phyloP scores from a whole-genome alignment of 2,888 invertebrate species.

The Idaea dimidiata region DNA sequence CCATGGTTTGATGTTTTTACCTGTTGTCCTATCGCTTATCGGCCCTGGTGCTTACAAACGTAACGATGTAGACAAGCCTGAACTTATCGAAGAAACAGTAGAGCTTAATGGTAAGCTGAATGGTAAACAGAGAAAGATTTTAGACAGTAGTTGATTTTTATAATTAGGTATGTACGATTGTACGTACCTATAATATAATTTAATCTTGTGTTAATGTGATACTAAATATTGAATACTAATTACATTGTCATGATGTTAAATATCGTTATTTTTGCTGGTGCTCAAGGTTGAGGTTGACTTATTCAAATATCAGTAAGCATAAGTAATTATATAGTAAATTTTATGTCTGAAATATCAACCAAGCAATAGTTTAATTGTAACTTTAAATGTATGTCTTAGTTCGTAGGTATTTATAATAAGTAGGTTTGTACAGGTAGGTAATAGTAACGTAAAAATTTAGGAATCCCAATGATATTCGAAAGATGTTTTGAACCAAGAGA shows the following conservation, averaged over 20 bases:
- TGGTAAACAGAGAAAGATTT: constrained; percentile 33
- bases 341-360: background rate
- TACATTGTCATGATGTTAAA: background rate
- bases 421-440: too few relatives aligned
- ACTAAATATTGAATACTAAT: constrained; percentile 14
- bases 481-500: too few relatives aligned
- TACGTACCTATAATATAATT: constrained; percentile 5
- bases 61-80: constrained; percentile 33
- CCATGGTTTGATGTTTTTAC: constrained; percentile 87
- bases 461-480: too few relatives aligned
- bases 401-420: too few relatives aligned
- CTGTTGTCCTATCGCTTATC: constrained; percentile 86
- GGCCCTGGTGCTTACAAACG: constrained; percentile 82
- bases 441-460: too few relatives aligned
- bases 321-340: background rate
- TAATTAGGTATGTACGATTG: background rate
- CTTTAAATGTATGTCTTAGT: too few relatives aligned
- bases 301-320: background rate
- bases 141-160: constrained; percentile 13
- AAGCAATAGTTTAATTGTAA: background rate
- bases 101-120: constrained; percentile 61
- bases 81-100: constrained; percentile 47
- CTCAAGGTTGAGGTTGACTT: constrained; percentile 3
- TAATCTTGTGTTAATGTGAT: constrained; percentile 18
- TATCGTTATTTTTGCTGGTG: constrained; percentile 1